phyloP scores from a whole-genome alignment of 2,113 vertebrate species.

The Mesocricetus auratus region DNA sequence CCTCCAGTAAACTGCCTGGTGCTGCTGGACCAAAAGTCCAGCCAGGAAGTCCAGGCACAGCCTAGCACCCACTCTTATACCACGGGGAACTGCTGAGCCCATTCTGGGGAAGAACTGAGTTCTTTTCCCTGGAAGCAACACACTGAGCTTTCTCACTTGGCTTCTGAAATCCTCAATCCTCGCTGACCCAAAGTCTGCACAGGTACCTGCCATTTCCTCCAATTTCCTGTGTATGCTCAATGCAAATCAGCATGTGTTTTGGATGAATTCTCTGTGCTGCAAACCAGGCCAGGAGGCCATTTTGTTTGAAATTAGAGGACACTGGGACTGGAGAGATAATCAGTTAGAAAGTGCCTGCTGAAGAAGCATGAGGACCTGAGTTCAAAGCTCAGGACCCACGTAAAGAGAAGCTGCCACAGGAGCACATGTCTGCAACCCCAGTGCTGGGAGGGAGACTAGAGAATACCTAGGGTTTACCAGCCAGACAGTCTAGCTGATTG shows the following conservation, averaged over 20 bases:
- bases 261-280: neutral
- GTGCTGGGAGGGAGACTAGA: neutral
- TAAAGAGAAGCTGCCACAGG: neutral
- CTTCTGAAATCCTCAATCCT: conserved; percentile 50
- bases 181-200: neutral
- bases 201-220: conserved; percentile 8
- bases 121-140: neutral
- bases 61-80: neutral
- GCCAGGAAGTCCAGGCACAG: neutral
- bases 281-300: neutral
- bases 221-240: neutral
- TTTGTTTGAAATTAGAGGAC: neutral
- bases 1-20: neutral
- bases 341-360: neutral
- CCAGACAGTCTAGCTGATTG: neutral
- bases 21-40: neutral
- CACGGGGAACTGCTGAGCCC: neutral
- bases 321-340: neutral
- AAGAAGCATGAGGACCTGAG: neutral
- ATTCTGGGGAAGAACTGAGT: neutral
- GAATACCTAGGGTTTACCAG: neutral
- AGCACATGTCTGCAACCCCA: neutral
- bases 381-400: neutral
- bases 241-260: neutral
- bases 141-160: neutral